Evolutionary conservation across 2,888 invertebrate species (phyloP).

Genomic region (Drosophila leonis): DNA sequence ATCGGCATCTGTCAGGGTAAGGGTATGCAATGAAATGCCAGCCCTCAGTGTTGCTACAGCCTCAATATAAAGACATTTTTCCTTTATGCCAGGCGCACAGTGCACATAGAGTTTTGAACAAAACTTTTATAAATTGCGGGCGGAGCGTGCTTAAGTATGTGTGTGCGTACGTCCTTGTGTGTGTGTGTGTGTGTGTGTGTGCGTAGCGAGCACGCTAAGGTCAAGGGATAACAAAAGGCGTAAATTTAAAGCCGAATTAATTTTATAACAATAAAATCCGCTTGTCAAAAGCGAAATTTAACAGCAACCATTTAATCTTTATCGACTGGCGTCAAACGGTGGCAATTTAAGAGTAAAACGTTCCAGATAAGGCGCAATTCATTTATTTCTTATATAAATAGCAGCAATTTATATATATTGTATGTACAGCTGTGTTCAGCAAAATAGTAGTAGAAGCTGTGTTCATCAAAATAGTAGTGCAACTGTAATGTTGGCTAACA

Average conservation of each 20-base stretch:
- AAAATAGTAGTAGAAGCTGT: too few relatives aligned
- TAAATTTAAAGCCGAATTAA: slow-evolving; percentile 78
- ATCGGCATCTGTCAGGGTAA: slow-evolving; percentile 37
- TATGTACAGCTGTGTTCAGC: too few relatives aligned
- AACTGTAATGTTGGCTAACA: too few relatives aligned
- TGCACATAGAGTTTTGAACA: slow-evolving; percentile 9
- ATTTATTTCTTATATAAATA: slow-evolving; percentile 72
- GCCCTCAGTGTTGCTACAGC: slow-evolving; percentile 24
- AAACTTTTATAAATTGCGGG: slow-evolving; percentile 66
- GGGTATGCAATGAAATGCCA: slow-evolving; percentile 53
- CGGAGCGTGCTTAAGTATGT: slow-evolving; percentile 18
- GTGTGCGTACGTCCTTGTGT: too few relatives aligned
- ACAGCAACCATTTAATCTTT: slow-evolving; percentile 76
- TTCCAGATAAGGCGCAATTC: slow-evolving; percentile 46
- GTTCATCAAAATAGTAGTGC: too few relatives aligned
- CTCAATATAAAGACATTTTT: slow-evolving; percentile 56
- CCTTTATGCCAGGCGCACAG: slow-evolving; percentile 13
- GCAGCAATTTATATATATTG: slow-evolving; percentile 25
- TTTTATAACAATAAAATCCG: slow-evolving; percentile 76
- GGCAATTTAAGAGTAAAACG: slow-evolving; percentile 34
- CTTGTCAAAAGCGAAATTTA: slow-evolving; percentile 75
- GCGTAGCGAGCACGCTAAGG: slow-evolving; percentile 49
- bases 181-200: slow-evolving; percentile 19
- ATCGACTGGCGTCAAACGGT: slow-evolving; percentile 51
- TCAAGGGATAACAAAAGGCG: slow-evolving; percentile 79